Evolutionary conservation across 2,113 vertebrate species (phyloP), one percentile per base, ranked within the genome.

Genomic region (Silurus glanis): DNA sequence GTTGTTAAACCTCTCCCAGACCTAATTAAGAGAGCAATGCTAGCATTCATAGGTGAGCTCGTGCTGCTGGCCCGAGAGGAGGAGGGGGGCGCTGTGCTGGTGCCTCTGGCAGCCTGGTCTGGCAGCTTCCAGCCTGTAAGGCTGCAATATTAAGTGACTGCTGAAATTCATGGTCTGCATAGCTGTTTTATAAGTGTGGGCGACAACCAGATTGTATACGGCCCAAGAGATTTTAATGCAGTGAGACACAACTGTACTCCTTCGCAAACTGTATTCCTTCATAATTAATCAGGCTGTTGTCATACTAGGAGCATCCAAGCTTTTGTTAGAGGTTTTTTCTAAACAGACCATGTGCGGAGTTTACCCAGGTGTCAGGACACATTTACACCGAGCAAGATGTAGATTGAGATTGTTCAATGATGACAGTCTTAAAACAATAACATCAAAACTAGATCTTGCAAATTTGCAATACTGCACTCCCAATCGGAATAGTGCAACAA

Each of bases 21-120:
- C 95, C 96, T 96, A 97, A 97, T 97, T 97, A 97, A 95, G 93
- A 91, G 89, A 96, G 95, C 96, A 97, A 96, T 95, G 96, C 93
- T 93, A 80, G 94, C 95, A 97, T 97, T 98, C 96, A 97, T 97
- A 95, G 94, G 95, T 94, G 94, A 93, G 92, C 94, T 95, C 92
- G 90, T 92, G 72, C 86, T 88, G 64, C 95, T 96, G 96, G 95
- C 84, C 84, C 74, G 56, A 80, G 83, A 81, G 83, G 67, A 87
- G 87, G 80, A 80, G 83, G 82, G 87, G 86, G 85, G 80, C 37
- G 69, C 72, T 78, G 53, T 72, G 80, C 84, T 84, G 87, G 87
- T 87, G 87, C 74, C 87, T 81, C 95, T 96, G 96, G 96, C 96
- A 96, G 95, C 94, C 94, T 87, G 76, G 92, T 92, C 94, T 96